Evolutionary conservation across 2,888 invertebrate genomes (phyloP), one percentile per base, ranked within the genome.

Genomic region (Idaea straminata): DNA sequence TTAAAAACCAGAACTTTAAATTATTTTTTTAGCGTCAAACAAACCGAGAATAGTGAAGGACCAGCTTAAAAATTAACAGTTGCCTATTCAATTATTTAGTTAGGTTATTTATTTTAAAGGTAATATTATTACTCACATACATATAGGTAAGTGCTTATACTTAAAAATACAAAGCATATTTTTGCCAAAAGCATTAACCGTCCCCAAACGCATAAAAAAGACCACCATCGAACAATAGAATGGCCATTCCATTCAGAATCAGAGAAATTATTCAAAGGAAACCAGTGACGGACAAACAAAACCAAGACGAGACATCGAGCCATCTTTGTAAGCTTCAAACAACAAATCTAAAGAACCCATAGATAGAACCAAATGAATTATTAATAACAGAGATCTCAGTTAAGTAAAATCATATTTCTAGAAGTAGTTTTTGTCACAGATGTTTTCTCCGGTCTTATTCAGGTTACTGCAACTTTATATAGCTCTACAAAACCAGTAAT

Each of bases 221-320:
- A 74, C 75, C 70, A 72, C 80, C 76, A 69, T 72, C 74, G 81
- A 81, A 86, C 86, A 86, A 86, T 85, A 78, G 81, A 82, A 77
- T 76, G 75, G 74, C 72, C 75, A 77, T 5, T 5, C 82, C 84
- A 84, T 87, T 86, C 80, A 85, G 75, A 78, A 74, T 77, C 74
- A 81, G 79, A 78, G 76, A 81, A 83, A 78, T 74, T 76, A 79
- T 81, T 81, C 80, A 78, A 84, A 83, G 83, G 84, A 87, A 88
- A 86, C 86, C 85, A 78, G 87, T 83, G 72, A 74, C 81, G 73
- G 77, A 82, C 80, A 76, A 81, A 84, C 81, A 81, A 83, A 84
- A 83, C 79, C 74, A 63, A 62, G 65, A 6, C 70, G 64, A 73
- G 76, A 75, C 77, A 70, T 72, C 72, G 72, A 68, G 70, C 71